Evolutionary conservation across 2,797 vertebrate species (phyloP).

Genomic region (Sylvia borin): DNA sequence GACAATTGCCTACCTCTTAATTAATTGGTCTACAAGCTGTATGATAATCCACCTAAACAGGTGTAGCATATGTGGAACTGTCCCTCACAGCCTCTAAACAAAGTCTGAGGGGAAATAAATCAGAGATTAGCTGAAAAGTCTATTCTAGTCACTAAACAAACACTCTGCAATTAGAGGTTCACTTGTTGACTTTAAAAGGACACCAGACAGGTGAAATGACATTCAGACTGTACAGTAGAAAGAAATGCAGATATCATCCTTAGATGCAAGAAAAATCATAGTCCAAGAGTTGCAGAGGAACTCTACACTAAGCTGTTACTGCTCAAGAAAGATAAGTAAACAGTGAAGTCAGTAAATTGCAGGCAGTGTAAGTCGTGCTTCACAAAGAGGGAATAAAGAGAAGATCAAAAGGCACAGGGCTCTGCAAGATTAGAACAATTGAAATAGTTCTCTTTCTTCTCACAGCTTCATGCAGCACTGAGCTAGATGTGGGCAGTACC

Average conservation of each 20-base stretch:
- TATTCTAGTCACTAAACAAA: background rate
- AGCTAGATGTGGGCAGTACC: background rate
- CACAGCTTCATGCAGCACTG: background rate
- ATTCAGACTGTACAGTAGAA: background rate
- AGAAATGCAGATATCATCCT: background rate
- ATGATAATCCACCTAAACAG: background rate
- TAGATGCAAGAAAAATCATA: background rate
- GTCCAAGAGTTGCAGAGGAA: background rate
- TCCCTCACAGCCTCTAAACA: background rate
- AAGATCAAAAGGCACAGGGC: slow-evolving; percentile 30
- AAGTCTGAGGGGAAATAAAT: slow-evolving; percentile 22
- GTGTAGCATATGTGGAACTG: background rate
- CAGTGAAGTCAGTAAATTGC: slow-evolving; percentile 5
- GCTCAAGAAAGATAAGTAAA: slow-evolving; percentile 2
- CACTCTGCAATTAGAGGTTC: background rate
- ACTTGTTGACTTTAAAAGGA: background rate
- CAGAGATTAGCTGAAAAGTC: background rate
- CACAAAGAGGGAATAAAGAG: slow-evolving; percentile 19
- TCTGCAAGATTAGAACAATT: background rate
- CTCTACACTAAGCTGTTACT: background rate
- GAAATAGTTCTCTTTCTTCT: slow-evolving; percentile 26
- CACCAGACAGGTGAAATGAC: background rate
- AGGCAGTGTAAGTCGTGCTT: background rate
- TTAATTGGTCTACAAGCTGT: background rate
- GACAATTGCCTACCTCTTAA: background rate